These are phyloP conservation scores for Nesometra sesokonis DNA, from an alignment of 35 echinoderm and acorn worm species.

Conservation along the genomic window DNA sequence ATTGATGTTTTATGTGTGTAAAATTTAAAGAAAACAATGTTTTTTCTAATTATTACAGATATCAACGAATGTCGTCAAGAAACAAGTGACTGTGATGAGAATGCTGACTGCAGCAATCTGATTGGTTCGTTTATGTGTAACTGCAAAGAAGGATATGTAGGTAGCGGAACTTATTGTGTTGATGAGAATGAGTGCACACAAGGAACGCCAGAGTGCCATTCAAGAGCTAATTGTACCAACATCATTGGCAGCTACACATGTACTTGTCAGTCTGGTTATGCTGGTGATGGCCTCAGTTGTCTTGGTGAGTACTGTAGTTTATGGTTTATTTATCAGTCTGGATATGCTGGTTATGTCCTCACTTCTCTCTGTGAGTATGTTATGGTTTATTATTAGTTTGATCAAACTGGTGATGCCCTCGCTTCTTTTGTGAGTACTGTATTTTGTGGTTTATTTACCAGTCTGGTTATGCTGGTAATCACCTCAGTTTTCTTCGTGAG, in stretches of 20 bases:
- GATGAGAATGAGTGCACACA: slow-evolving; percentile 61
- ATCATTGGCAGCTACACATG: background rate
- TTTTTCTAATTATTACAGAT: no score
- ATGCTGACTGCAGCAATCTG: slow-evolving; percentile 40
- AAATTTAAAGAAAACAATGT: no score
- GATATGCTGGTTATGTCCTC: no score
- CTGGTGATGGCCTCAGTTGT: background rate
- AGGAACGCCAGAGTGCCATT: slow-evolving; percentile 22
- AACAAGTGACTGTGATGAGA: slow-evolving; percentile 36
- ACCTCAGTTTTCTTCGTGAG: background rate
- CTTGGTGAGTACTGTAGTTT: background rate
- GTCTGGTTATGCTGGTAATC: background rate
- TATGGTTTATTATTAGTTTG: no score
- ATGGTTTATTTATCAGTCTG: no score
- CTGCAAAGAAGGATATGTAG: slow-evolving; percentile 31
- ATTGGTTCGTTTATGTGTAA: slow-evolving; percentile 47
- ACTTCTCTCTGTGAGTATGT: no score
- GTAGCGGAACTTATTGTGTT: slow-evolving; percentile 22
- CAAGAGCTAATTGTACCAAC: slow-evolving; percentile 20
- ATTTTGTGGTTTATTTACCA: no score
- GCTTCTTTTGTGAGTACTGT: no score
- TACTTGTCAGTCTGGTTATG: background rate
- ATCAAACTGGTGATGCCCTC: no score
- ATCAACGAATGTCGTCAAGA: slow-evolving; percentile 59
- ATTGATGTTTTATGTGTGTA: no score